Conservation (phyloP, 1,140 invertebrate genomes). For the Cherax destructor region DNA sequence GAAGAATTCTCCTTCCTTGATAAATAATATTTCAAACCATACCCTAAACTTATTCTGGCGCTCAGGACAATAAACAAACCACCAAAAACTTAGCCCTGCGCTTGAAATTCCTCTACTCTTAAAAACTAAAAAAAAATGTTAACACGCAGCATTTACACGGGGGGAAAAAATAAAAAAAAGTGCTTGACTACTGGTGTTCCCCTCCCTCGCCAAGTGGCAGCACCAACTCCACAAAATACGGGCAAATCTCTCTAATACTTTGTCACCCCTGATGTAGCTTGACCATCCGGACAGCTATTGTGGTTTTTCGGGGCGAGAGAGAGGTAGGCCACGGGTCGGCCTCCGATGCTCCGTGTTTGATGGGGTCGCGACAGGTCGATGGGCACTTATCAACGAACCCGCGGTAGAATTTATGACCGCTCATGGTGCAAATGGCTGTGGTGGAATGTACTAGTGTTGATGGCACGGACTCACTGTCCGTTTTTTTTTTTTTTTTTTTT, state of each 20-base stretch:
- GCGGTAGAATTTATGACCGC: not conserved
- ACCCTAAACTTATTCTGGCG: too few relatives aligned
- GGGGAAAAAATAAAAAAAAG: not conserved
- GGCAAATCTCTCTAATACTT: conserved; percentile 60
- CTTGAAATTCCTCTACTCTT: not conserved
- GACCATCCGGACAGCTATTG: conserved; percentile 46
- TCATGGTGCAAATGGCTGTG: not conserved
- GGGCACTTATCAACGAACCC: conserved; percentile 37
- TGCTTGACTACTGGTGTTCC: not conserved
- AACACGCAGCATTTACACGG: conserved; percentile 1
- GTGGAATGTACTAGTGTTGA: not conserved
- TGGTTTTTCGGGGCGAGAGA: conserved; percentile 36
- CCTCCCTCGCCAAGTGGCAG: conserved; percentile 54
- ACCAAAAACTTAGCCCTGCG: too few relatives aligned
- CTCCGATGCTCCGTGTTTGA: conserved; percentile 7
- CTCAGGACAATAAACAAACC: too few relatives aligned
- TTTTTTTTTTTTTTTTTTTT: not conserved
- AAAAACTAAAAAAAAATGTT: not conserved
- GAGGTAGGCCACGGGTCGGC: not conserved
- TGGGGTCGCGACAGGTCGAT: conserved; percentile 28
- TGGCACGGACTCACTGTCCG: not conserved
- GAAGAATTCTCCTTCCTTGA: too few relatives aligned
- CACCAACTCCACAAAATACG: conserved; percentile 45
- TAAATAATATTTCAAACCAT: too few relatives aligned
- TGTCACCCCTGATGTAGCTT: conserved; percentile 54